phyloP scores from a whole-genome alignment of 2,113 vertebrate species.

The Notarius lentiginosus region DNA sequence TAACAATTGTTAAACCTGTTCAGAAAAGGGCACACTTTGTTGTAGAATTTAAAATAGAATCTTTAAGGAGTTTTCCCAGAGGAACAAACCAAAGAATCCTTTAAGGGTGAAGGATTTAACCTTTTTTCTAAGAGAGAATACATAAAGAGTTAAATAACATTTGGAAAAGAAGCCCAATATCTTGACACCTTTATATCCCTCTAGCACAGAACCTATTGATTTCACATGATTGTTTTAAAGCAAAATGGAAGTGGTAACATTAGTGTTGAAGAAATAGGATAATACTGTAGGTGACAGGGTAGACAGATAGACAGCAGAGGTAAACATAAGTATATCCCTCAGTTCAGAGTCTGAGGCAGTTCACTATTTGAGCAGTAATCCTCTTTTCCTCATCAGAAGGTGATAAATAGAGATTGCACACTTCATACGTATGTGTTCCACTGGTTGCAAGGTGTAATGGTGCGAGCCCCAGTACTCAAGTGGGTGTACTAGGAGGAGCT shows the following conservation, averaged over 20 bases:
- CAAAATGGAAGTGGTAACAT: not conserved
- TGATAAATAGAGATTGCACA: conserved; percentile 35
- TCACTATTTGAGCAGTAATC: conserved; percentile 5
- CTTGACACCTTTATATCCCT: not conserved
- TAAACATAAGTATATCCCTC: conserved; percentile 7
- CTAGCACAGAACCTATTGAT: not conserved
- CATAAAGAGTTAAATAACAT: not conserved
- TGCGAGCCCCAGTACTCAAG: conserved; percentile 8
- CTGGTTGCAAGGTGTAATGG: conserved; percentile 17
- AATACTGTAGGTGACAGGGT: not conserved
- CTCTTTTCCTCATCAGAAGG: conserved; percentile 22
- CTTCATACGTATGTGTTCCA: conserved; percentile 17
- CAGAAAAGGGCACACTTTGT: not conserved
- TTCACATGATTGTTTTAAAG: not conserved
- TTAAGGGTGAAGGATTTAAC: not conserved
- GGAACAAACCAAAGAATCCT: not conserved
- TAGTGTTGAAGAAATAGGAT: not conserved
- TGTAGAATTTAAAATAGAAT: not conserved
- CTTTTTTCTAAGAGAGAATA: not conserved
- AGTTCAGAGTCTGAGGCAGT: not conserved
- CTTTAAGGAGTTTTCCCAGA: not conserved
- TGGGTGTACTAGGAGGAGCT: conserved; percentile 16
- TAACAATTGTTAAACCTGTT: not conserved
- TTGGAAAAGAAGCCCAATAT: not conserved
- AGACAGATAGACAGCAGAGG: conserved; percentile 2